Evolutionary conservation across 2,797 vertebrate genomes (phyloP), one percentile per base, ranked within the genome.

Genomic region (Xenentodon cancila): DNA sequence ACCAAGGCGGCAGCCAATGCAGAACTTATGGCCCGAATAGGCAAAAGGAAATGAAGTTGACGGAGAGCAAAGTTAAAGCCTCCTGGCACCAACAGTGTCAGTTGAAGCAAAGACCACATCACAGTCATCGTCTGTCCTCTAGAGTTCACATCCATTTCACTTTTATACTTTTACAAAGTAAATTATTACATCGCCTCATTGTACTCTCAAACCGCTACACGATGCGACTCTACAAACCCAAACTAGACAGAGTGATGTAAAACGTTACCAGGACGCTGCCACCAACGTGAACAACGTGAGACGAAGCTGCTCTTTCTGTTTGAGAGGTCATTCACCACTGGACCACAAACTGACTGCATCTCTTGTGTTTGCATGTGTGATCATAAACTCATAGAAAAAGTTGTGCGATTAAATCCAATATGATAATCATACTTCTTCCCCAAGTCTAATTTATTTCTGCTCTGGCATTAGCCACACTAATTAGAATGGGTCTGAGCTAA

Each of bases 1-100:
- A 92, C 90, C 82, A 95, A 94, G 77, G 94, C 93, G 0, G 95
- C 94, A 0, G 93, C 94, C 64, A 95, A 95, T 0, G 94, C 94
- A 0, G 84, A 95, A 82, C 91, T 96, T 66, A 94, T 96, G 95
- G 94, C 94, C 32, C 89, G 77, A 16, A 93, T 96, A 0, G 95
- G 95, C 64, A 91, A 87, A 59, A 91, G 91, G 88, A 95, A 92
- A 89, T 95, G 57, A 91, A 63, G 7, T 16, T 40, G 34, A 37
- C 6, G 37, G 37, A 40, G 13, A 40, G 13, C 37, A 40, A 40
- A 40, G 37, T 40, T 40, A 15, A 40, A 40, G 13, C 37, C 15
- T 40, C 37, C 15, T 16, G 37, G 13, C 37, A 40, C 37, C 16
- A 67, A 75, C 69, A 27, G 17, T 54, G 56, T 73, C 77, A 73